Evolutionary conservation across 2,113 vertebrate species (phyloP).

Genomic region (Prietella phreatophila): DNA sequence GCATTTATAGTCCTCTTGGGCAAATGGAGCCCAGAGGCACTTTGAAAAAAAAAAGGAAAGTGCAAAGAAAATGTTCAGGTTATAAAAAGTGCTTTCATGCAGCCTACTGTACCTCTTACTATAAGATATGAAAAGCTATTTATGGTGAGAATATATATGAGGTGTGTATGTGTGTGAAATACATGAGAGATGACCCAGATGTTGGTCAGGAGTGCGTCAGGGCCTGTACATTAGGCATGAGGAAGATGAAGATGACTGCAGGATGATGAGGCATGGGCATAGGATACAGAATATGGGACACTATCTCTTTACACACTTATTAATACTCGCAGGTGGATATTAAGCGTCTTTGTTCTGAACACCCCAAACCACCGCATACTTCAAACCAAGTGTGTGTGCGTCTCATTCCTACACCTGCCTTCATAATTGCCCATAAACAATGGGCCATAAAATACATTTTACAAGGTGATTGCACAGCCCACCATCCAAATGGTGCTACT

Average conservation of each 20-base stretch:
- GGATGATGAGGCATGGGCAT: background rate
- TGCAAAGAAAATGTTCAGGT: conserved; percentile 21
- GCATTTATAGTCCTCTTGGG: conserved; percentile 36
- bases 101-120: background rate
- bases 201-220: conserved; percentile 73
- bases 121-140: conserved; percentile 33
- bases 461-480: conserved; percentile 26
- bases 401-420: conserved; percentile 42
- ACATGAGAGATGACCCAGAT: conserved; percentile 72
- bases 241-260: conserved; percentile 49
- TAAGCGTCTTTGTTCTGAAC: conserved; percentile 15
- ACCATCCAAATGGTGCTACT: conserved; percentile 19
- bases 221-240: conserved; percentile 61
- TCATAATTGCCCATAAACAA: conserved; percentile 51
- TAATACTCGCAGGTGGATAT: conserved; percentile 24
- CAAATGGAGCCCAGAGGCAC: conserved; percentile 12
- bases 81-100: background rate
- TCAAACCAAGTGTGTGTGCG: background rate
- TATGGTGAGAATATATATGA: conserved; percentile 26
- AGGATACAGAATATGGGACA: conserved; percentile 67
- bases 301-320: conserved; percentile 8
- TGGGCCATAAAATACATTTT: conserved; percentile 34
- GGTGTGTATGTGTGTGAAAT: conserved; percentile 50
- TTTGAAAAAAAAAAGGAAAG: background rate
- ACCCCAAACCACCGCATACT: background rate